Percentiles rank a stretch among this genome's conserved stretches.
Evolutionary conservation across 2,888 invertebrate genomes (phyloP).

Genomic region (Thera obeliscata): DNA sequence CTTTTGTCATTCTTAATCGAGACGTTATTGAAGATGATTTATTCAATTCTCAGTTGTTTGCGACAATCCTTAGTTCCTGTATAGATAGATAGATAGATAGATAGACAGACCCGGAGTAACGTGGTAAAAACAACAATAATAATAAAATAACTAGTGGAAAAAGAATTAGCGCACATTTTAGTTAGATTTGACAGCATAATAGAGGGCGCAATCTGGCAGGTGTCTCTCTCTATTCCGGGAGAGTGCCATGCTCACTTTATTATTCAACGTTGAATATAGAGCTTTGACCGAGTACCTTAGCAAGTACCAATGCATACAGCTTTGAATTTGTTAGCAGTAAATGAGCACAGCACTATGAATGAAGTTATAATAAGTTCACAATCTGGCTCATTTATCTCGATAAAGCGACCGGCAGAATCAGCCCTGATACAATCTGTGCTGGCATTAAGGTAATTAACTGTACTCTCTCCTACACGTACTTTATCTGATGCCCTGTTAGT

Average conservation of each 20-base stretch:
- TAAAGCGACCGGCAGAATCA: conserved; percentile 18
- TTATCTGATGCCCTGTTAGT: conserved; percentile 31
- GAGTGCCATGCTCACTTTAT: neutral
- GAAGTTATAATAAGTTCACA: conserved; percentile 11
- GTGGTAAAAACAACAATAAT: no score
- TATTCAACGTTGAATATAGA: neutral
- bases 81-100: no score
- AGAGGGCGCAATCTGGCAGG: neutral
- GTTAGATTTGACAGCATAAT: neutral
- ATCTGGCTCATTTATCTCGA: conserved; percentile 30
- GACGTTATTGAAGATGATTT: no score
- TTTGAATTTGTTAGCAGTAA: neutral
- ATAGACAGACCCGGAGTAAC: no score
- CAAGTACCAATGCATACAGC: neutral
- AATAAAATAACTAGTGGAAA: no score
- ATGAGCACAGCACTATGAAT: conserved; percentile 3
- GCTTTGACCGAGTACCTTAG: neutral
- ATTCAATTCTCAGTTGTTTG: neutral
- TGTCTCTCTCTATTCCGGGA: neutral
- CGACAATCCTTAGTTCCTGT: no score
- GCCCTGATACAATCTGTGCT: conserved; percentile 29
- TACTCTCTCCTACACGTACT: conserved; percentile 28
- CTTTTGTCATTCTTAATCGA: no score
- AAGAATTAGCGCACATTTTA: neutral
- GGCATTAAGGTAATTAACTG: conserved; percentile 39